Evolutionary conservation across 1,140 invertebrate species (phyloP).

Genomic region (Tetramorium parvispinum): DNA sequence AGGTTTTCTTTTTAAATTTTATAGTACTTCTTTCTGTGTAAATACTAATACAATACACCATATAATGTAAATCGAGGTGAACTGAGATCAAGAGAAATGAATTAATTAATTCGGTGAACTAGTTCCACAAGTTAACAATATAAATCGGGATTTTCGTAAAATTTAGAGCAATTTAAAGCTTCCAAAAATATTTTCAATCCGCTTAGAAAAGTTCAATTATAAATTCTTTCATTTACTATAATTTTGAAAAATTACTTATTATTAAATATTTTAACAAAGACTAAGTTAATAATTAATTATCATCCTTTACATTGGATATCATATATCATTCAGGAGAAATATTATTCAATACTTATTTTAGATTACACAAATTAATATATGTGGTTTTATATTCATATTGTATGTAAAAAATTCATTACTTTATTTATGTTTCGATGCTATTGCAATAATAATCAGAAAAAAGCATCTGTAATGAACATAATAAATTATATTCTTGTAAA

Average conservation of each 20-base stretch:
- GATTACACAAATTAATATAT: too few relatives aligned
- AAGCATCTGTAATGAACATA: background rate
- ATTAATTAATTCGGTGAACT: conserved; percentile 13
- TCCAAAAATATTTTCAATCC: background rate
- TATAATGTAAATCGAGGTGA: conserved; percentile 8
- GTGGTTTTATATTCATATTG: background rate
- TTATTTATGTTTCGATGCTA: background rate
- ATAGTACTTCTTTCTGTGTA: background rate
- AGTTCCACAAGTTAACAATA: conserved; percentile 10
- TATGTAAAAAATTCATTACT: background rate
- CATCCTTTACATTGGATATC: background rate
- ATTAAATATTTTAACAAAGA: conserved; percentile 3
- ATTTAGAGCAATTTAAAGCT: background rate
- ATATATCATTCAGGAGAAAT: background rate
- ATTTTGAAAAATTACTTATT: background rate
- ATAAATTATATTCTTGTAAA: background rate
- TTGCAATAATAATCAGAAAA: background rate
- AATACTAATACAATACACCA: background rate
- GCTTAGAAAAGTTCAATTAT: background rate
- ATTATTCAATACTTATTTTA: background rate
- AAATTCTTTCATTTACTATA: background rate
- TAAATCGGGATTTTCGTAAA: background rate
- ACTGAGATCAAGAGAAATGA: conserved; percentile 32
- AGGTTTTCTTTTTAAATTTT: background rate
- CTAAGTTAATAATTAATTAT: background rate